Percentiles rank a stretch among this genome's conserved stretches.
These are phyloP conservation scores for Nomada goodeniana DNA, from an alignment of 2,888 invertebrate species.

Conservation along the genomic window DNA sequence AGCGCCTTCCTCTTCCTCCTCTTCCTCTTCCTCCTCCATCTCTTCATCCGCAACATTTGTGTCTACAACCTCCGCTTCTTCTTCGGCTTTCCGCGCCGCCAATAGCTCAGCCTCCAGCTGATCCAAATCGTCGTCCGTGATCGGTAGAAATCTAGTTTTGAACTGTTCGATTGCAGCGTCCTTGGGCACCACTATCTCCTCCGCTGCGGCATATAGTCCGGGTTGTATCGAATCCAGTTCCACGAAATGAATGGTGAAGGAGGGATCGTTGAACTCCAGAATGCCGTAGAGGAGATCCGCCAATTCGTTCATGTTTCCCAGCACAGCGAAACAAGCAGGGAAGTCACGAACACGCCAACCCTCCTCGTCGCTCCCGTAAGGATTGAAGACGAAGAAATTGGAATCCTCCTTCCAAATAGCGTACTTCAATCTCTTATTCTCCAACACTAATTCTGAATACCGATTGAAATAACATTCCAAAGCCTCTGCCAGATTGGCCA, in stretches of 20 bases:
- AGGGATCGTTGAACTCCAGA: constrained; percentile 76
- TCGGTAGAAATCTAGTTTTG: constrained; percentile 76
- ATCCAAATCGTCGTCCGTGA: constrained; percentile 77
- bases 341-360: constrained; percentile 75
- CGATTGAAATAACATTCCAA: constrained; percentile 77
- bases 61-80: constrained; percentile 33
- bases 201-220: constrained; percentile 61
- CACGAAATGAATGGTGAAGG: constrained; percentile 76
- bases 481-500: constrained; percentile 80
- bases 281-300: constrained; percentile 74
- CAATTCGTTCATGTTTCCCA: constrained; percentile 75
- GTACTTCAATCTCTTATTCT: constrained; percentile 77
- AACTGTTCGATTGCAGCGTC: constrained; percentile 60
- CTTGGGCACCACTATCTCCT: constrained; percentile 58
- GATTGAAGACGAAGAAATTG: constrained; percentile 78
- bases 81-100: constrained; percentile 28
- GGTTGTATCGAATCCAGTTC: constrained; percentile 73
- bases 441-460: constrained; percentile 75
- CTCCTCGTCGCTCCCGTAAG: constrained; percentile 78
- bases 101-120: constrained; percentile 39
- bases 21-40: constrained; percentile 62
- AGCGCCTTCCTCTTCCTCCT: constrained; percentile 38
- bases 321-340: constrained; percentile 74
- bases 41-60: constrained; percentile 52
- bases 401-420: constrained; percentile 75